Evolutionary conservation across 1,140 invertebrate genomes (phyloP).

Genomic region (Calliopsis andreniformis): DNA sequence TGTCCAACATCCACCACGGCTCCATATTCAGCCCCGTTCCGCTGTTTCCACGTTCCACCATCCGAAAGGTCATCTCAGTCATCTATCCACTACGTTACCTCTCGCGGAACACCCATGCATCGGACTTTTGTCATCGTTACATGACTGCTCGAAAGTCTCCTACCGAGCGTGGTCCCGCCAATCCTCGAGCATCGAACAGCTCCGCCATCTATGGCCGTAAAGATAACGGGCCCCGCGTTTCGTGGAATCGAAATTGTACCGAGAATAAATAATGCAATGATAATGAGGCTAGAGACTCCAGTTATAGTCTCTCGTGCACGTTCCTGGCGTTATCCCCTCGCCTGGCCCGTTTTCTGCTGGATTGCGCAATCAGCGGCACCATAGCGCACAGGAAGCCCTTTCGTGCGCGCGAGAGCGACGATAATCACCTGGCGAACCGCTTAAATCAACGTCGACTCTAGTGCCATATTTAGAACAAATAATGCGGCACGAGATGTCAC

Average conservation of each 20-base stretch:
- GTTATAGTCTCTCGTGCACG: constrained; percentile 5
- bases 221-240: constrained; percentile 25
- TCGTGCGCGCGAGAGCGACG: neutral
- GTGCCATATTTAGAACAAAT: constrained; percentile 30
- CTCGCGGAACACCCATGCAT: no score
- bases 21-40: no score
- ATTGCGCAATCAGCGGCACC: constrained; percentile 25
- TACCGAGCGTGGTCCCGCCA: no score
- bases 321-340: constrained; percentile 1
- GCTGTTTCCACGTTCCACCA: no score
- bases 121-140: no score
- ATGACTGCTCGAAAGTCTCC: no score
- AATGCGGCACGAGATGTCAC: neutral
- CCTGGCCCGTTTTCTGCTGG: constrained; percentile 36
- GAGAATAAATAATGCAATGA: constrained; percentile 42
- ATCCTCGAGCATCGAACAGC: neutral
- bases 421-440: neutral
- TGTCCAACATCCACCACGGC: no score
- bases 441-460: constrained; percentile 11
- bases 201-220: neutral
- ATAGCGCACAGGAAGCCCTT: neutral
- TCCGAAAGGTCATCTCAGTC: no score
- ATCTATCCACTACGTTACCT: no score
- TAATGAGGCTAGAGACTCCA: constrained; percentile 29
- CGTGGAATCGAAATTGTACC: constrained; percentile 16